Evolutionary conservation across 1,140 invertebrate species (phyloP).

Genomic region (Pygmarrhopalites habei): DNA sequence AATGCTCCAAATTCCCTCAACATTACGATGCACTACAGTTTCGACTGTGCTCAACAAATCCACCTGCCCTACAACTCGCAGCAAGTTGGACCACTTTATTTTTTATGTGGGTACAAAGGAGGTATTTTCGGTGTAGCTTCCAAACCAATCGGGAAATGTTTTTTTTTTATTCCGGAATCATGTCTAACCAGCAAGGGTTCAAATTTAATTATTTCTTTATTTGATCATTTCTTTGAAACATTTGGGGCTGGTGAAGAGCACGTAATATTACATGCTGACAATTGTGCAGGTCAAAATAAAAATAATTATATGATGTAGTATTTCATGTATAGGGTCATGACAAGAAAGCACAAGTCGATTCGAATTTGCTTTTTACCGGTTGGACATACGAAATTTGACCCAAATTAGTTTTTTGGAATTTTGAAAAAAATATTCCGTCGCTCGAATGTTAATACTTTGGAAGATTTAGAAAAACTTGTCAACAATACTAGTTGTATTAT

Average conservation of each 20-base stretch:
- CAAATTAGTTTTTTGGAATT: slow-evolving; percentile 9
- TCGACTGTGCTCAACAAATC: slow-evolving; percentile 20
- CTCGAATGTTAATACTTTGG: neutral
- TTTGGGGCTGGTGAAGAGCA: slow-evolving; percentile 7
- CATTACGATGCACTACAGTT: slow-evolving; percentile 8
- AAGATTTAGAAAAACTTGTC: neutral
- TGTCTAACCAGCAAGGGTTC: slow-evolving; percentile 1
- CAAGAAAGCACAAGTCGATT: neutral
- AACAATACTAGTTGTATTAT: neutral
- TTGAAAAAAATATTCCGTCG: slow-evolving; percentile 5
- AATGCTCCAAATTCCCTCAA: neutral
- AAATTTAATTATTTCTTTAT: slow-evolving; percentile 10
- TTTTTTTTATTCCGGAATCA: slow-evolving; percentile 15
- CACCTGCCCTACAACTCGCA: slow-evolving; percentile 5
- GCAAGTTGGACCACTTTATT: slow-evolving; percentile 16
- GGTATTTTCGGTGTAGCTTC: slow-evolving; percentile 9
- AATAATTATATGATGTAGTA: slow-evolving; percentile 18
- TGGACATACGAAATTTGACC: slow-evolving; percentile 20
- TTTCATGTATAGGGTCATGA: neutral
- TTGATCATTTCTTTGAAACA: slow-evolving; percentile 18
- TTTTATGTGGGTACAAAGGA: slow-evolving; percentile 8
- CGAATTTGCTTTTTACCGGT: slow-evolving; percentile 7
- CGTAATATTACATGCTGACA: slow-evolving; percentile 4
- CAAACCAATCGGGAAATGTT: slow-evolving; percentile 9
- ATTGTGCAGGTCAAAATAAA: slow-evolving; percentile 20